These are phyloP conservation scores for Ornithorhynchus anatinus DNA, from an alignment of 2,113 vertebrate genomes.

Conservation along the genomic window DNA sequence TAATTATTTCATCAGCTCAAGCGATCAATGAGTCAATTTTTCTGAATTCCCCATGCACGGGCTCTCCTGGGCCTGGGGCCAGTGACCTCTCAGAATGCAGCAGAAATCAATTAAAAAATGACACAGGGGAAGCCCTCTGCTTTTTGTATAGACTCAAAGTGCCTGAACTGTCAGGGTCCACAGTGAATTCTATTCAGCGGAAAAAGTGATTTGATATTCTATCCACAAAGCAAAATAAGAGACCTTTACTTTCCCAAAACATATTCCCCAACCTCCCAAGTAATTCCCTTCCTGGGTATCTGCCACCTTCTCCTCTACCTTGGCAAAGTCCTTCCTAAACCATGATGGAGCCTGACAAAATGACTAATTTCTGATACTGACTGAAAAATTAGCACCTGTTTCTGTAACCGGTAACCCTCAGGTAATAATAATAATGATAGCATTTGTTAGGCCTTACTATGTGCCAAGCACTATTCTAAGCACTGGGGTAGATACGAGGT, in stretches of 20 bases:
- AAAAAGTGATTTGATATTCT: neutral
- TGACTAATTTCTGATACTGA: neutral
- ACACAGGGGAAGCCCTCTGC: slow-evolving; percentile 29
- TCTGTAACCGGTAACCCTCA: too few species aligned
- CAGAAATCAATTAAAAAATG: slow-evolving; percentile 67
- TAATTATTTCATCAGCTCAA: slow-evolving; percentile 65
- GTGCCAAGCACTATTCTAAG: too few species aligned
- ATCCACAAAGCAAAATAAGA: neutral
- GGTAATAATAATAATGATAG: too few species aligned
- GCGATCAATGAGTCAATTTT: slow-evolving; percentile 48
- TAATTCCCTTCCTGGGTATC: neutral
- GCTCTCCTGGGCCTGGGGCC: slow-evolving; percentile 50
- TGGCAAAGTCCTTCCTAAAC: slow-evolving; percentile 9
- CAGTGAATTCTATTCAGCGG: neutral
- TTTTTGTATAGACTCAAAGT: slow-evolving; percentile 45
- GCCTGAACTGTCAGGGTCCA: neutral
- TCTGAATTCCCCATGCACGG: slow-evolving; percentile 47
- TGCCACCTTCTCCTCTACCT: slow-evolving; percentile 26
- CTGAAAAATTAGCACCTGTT: slow-evolving; percentile 9
- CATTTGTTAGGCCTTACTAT: too few species aligned
- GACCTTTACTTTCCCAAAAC: neutral
- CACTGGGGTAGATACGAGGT: too few species aligned
- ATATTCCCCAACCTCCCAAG: slow-evolving; percentile 4
- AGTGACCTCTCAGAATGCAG: slow-evolving; percentile 17
- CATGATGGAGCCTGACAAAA: slow-evolving; percentile 13